A percentile compares a stretch with the other conserved stretches of the same genome.
Conservation (phyloP, 2,113 vertebrate genomes). For the Zingel zingel region DNA sequence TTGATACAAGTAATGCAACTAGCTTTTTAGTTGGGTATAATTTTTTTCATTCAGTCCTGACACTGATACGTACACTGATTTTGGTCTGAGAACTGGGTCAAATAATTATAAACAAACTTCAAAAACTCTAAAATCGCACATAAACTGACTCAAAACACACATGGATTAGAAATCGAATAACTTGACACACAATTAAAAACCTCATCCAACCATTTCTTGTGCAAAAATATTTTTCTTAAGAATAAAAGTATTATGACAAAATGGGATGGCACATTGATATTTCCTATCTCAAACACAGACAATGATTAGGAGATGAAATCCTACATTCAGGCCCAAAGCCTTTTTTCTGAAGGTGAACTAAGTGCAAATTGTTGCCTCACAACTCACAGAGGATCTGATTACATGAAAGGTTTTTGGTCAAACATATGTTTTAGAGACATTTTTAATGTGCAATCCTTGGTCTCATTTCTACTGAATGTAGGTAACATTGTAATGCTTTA, state of each 20-base stretch:
- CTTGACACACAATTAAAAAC: conserved; percentile 48
- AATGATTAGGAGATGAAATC: conserved; percentile 44
- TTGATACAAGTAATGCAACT: background rate
- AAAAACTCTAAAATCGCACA: background rate
- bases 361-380: conserved; percentile 79
- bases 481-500: background rate
- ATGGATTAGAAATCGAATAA: conserved; percentile 51
- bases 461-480: conserved; percentile 7
- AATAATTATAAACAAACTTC: conserved; percentile 31
- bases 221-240: conserved; percentile 73
- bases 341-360: conserved; percentile 55
- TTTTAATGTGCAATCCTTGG: background rate
- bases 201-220: conserved; percentile 62
- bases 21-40: background rate
- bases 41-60: background rate
- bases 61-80: conserved; percentile 14
- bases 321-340: conserved; percentile 67
- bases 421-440: conserved; percentile 10
- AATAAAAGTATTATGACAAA: conserved; percentile 66
- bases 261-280: conserved; percentile 72
- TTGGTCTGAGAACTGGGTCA: conserved; percentile 17
- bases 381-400: conserved; percentile 51
- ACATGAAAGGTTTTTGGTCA: conserved; percentile 43
- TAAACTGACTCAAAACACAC: conserved; percentile 7
- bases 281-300: conserved; percentile 48